phyloP scores from a whole-genome alignment of 1,140 invertebrate genomes.

The Conus betulinus region DNA sequence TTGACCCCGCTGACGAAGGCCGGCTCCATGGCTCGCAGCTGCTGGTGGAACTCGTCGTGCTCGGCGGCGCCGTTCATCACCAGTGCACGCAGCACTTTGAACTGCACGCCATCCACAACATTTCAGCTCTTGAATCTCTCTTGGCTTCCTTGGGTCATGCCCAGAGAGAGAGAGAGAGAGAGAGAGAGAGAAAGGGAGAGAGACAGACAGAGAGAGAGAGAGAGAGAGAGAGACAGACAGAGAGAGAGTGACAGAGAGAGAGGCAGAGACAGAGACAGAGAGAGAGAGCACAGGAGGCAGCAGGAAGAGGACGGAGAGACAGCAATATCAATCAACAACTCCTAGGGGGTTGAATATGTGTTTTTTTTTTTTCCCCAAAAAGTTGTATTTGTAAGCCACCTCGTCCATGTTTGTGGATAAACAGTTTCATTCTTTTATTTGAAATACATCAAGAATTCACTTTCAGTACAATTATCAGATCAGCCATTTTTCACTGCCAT shows the following conservation, averaged over 20 bases:
- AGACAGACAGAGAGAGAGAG: background rate
- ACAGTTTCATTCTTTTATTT: too few species aligned
- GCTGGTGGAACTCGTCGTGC: constrained; percentile 88
- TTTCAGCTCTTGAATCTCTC: too few species aligned
- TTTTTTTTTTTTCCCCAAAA: too few species aligned
- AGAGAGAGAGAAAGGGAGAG: background rate
- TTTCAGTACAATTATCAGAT: too few species aligned
- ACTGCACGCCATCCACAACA: constrained; percentile 75
- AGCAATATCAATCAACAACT: too few species aligned
- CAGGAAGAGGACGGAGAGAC: background rate
- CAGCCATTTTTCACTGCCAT: too few species aligned
- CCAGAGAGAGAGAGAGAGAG: background rate
- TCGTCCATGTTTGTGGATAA: too few species aligned
- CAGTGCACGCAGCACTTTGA: constrained; percentile 90
- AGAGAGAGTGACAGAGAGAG: background rate
- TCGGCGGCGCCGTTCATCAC: constrained; percentile 86
- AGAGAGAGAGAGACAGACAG: background rate
- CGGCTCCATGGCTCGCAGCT: constrained; percentile 87
- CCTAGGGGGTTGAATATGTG: too few species aligned
- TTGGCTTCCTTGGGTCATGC: too few species aligned
- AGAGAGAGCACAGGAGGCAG: constrained; percentile 1
- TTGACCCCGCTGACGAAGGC: constrained; percentile 89
- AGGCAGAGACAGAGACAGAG: background rate
- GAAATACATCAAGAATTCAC: too few species aligned
- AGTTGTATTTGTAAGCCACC: too few species aligned